Conservation (phyloP, 2,797 vertebrate genomes). For the Ptychadena robeensis region DNA sequence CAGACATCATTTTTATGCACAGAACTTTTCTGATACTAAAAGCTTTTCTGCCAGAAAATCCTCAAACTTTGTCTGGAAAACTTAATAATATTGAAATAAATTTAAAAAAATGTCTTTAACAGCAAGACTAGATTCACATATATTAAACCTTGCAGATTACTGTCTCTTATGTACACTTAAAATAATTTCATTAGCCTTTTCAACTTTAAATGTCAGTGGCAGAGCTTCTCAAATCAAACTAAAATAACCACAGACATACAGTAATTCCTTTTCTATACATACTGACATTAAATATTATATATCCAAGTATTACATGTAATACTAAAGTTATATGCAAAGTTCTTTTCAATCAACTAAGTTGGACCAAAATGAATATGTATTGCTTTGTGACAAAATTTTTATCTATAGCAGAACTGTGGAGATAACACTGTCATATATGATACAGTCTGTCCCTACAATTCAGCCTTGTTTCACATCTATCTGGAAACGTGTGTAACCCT, state of each 20-base stretch:
- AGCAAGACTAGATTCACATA: neutral
- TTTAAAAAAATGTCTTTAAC: neutral
- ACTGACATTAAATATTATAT: neutral
- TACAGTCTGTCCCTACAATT: too few relatives aligned
- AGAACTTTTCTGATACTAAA: neutral
- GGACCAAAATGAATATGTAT: neutral
- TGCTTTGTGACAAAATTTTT: neutral
- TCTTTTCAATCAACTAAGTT: neutral
- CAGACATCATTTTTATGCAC: neutral
- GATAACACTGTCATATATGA: too few relatives aligned
- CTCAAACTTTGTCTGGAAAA: neutral
- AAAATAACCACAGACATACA: neutral
- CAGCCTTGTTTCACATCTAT: too few relatives aligned
- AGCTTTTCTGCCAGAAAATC: neutral
- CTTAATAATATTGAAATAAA: neutral
- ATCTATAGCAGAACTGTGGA: too few relatives aligned
- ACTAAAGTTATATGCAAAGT: neutral
- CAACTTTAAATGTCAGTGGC: neutral
- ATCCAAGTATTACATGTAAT: neutral
- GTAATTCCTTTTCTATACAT: neutral
- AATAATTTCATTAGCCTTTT: neutral
- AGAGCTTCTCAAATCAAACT: neutral
- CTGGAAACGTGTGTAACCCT: too few relatives aligned
- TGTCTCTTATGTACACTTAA: neutral
- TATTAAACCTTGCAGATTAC: neutral